Evolutionary conservation across 2,888 invertebrate species (phyloP).

Genomic region (Chrysolina haemoptera): DNA sequence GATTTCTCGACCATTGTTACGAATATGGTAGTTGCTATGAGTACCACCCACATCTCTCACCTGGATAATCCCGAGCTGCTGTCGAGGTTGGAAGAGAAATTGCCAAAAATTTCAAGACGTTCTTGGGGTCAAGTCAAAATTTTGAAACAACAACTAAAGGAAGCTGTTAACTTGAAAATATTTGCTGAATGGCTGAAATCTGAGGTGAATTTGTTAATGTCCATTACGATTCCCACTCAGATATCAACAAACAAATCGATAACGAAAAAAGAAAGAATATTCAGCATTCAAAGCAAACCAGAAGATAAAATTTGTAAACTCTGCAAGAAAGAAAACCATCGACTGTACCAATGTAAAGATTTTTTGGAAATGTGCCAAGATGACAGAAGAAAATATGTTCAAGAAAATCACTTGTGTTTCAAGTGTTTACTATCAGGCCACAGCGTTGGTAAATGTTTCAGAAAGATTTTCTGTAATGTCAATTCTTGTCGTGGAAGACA

Average conservation of each 20-base stretch:
- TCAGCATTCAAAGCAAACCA: constrained; percentile 1
- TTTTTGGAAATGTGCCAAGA: neutral
- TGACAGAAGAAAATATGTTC: neutral
- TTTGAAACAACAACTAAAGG: neutral
- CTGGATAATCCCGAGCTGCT: neutral
- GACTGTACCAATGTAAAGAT: neutral
- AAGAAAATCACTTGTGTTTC: neutral
- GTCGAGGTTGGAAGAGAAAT: neutral
- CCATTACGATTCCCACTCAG: neutral
- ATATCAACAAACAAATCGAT: neutral
- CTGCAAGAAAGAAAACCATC: neutral
- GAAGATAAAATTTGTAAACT: neutral
- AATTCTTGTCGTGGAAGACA: neutral
- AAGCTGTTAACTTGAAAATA: neutral
- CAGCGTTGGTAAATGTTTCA: neutral
- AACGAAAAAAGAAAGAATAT: neutral
- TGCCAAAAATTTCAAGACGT: neutral
- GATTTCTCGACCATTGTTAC: neutral
- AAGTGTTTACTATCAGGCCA: neutral
- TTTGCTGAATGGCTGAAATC: neutral
- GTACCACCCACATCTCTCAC: too few relatives aligned
- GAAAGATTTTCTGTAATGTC: constrained; percentile 7
- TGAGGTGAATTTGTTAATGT: neutral
- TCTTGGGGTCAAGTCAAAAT: neutral
- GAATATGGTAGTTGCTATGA: constrained; percentile 14